phyloP scores from a whole-genome alignment of 53 echinoderm and acorn worm species.

The Paracentrotus lividus region DNA sequence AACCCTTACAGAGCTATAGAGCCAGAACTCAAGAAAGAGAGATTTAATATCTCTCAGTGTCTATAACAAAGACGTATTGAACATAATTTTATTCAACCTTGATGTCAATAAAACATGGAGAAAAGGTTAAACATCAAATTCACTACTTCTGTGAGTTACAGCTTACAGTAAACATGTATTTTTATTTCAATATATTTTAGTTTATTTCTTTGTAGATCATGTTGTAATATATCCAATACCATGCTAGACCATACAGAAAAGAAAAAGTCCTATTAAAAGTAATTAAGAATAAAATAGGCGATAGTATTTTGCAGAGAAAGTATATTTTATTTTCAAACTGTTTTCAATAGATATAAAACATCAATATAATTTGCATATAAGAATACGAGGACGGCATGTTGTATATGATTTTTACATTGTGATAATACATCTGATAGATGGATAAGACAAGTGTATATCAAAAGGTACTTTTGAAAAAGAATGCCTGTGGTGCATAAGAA shows the following conservation, averaged over 20 bases:
- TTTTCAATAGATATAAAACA: background rate
- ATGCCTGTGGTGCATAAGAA: background rate
- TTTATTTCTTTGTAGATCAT: background rate
- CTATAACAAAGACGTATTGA: too few relatives aligned
- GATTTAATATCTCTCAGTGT: too few relatives aligned
- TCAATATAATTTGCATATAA: conserved; percentile 7
- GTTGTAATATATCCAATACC: background rate
- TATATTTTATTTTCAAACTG: background rate
- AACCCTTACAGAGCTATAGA: too few relatives aligned
- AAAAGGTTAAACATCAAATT: too few relatives aligned
- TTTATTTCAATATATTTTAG: background rate
- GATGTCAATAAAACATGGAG: too few relatives aligned
- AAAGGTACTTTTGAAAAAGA: background rate
- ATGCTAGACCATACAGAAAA: background rate
- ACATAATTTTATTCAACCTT: too few relatives aligned
- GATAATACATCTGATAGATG: too few relatives aligned
- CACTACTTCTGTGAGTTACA: too few relatives aligned
- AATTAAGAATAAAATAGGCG: background rate
- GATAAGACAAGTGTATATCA: background rate
- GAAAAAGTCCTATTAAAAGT: background rate
- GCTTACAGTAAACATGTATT: too few relatives aligned
- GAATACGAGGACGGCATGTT: background rate
- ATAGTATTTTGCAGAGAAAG: background rate
- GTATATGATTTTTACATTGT: background rate
- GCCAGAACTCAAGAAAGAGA: too few relatives aligned